These are phyloP conservation scores for Trichoplax adhaerens DNA, from an alignment of 37 sponge, comb jelly and placozoan species.

Conservation along the genomic window DNA sequence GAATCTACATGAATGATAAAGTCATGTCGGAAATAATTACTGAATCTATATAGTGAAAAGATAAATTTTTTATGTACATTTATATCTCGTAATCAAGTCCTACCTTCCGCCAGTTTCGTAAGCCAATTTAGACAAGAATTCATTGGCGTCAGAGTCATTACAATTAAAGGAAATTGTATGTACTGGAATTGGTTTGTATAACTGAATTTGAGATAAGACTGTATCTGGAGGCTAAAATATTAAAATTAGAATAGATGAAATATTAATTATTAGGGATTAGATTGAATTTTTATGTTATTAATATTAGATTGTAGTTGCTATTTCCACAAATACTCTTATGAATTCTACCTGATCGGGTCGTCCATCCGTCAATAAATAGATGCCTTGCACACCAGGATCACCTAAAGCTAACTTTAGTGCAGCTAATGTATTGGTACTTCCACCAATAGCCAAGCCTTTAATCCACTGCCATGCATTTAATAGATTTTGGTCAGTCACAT, in stretches of 20 bases:
- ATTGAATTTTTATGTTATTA: not conserved
- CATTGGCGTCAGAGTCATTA: slow-evolving; percentile 54
- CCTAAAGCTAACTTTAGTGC: slow-evolving; percentile 35
- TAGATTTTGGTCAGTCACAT: slow-evolving; percentile 36
- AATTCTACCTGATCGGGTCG: slow-evolving; percentile 27
- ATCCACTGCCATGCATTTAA: slow-evolving; percentile 51
- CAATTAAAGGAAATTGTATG: slow-evolving; percentile 92
- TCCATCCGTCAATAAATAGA: slow-evolving; percentile 83
- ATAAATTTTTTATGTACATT: too few relatives aligned
- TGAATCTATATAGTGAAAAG: too few relatives aligned
- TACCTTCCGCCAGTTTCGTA: slow-evolving; percentile 58
- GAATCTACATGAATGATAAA: too few relatives aligned
- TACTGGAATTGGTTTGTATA: slow-evolving; percentile 33
- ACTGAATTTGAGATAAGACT: slow-evolving; percentile 37
- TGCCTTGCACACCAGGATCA: slow-evolving; percentile 34
- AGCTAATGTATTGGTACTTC: slow-evolving; percentile 55
- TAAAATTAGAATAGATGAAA: slow-evolving; percentile 12
- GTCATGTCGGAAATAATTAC: too few relatives aligned
- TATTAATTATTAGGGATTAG: not conserved
- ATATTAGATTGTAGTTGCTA: not conserved
- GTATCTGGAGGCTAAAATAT: slow-evolving; percentile 27
- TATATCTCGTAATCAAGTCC: too few relatives aligned
- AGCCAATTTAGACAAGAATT: slow-evolving; percentile 58
- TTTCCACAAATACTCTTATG: not conserved
- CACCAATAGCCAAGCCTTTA: slow-evolving; percentile 30